Conservation (phyloP, 2,113 vertebrate species). For the Spilogale gracilis region DNA sequence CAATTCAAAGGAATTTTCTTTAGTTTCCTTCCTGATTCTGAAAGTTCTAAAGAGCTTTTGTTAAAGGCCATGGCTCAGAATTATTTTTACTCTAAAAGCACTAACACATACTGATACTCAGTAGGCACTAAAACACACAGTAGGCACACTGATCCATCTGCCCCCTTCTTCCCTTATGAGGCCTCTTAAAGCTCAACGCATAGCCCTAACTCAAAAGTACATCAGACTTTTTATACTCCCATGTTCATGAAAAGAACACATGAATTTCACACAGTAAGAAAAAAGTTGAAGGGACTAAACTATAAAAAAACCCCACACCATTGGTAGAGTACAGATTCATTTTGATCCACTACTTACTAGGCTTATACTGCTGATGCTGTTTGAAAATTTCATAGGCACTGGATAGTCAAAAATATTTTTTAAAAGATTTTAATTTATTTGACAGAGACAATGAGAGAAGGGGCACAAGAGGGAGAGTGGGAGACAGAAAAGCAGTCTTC, state of each 20-base stretch:
- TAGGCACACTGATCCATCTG: background rate
- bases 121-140: background rate
- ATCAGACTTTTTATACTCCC: slow-evolving; percentile 31
- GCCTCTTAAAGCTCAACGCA: background rate
- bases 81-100: background rate
- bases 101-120: background rate
- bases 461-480: no score
- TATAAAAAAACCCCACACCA: slow-evolving; percentile 2
- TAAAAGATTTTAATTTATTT: no score
- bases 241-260: background rate
- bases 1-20: slow-evolving; percentile 60
- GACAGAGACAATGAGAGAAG: no score
- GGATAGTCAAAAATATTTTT: background rate
- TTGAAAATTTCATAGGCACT: background rate
- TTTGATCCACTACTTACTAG: background rate
- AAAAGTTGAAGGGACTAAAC: slow-evolving; percentile 51
- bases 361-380: background rate
- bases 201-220: slow-evolving; percentile 41
- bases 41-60: background rate
- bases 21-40: slow-evolving; percentile 44
- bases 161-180: background rate
- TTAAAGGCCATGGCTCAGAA: background rate
- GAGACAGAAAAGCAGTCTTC: no score
- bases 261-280: slow-evolving; percentile 43
- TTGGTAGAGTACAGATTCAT: background rate